A percentile compares a stretch with the other conserved stretches of the same genome.
phyloP scores from a whole-genome alignment of 2,888 invertebrate species.

The Melieria crassipennis region DNA sequence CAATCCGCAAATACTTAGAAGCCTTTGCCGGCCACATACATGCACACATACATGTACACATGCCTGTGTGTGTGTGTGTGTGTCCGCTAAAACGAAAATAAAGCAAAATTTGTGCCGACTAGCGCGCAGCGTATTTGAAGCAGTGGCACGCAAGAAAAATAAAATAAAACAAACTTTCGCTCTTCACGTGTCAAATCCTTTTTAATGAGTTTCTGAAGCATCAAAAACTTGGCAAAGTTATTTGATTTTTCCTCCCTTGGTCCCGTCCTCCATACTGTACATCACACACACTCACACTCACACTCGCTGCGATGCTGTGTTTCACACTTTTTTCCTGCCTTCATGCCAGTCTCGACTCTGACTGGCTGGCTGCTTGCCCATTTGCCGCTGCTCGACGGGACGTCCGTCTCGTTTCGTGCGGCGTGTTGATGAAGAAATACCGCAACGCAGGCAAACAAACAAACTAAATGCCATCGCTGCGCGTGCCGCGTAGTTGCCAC shows the following conservation, averaged over 20 bases:
- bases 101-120: too few relatives aligned
- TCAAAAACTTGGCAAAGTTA: slow-evolving; percentile 53
- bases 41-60: background rate
- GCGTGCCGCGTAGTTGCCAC: too few relatives aligned
- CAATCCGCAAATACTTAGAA: slow-evolving; percentile 50
- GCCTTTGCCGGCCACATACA: slow-evolving; percentile 39
- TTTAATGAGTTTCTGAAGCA: slow-evolving; percentile 60
- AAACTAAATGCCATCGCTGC: too few relatives aligned
- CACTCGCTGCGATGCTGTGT: too few relatives aligned
- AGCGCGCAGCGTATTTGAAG: background rate
- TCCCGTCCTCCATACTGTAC: background rate
- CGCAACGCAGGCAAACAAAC: too few relatives aligned
- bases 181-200: slow-evolving; percentile 62
- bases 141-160: background rate
- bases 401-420: too few relatives aligned
- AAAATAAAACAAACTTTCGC: slow-evolving; percentile 53
- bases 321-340: too few relatives aligned
- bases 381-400: too few relatives aligned
- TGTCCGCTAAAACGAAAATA: background rate
- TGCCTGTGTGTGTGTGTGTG: background rate
- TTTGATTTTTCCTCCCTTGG: slow-evolving; percentile 15
- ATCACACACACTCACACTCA: background rate
- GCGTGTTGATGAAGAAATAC: too few relatives aligned
- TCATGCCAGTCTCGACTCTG: too few relatives aligned
- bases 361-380: too few relatives aligned